A percentile compares a stretch with the other conserved stretches of the same genome.
Conservation (phyloP, 2,113 vertebrate species). For the Tupaia chinensis region DNA sequence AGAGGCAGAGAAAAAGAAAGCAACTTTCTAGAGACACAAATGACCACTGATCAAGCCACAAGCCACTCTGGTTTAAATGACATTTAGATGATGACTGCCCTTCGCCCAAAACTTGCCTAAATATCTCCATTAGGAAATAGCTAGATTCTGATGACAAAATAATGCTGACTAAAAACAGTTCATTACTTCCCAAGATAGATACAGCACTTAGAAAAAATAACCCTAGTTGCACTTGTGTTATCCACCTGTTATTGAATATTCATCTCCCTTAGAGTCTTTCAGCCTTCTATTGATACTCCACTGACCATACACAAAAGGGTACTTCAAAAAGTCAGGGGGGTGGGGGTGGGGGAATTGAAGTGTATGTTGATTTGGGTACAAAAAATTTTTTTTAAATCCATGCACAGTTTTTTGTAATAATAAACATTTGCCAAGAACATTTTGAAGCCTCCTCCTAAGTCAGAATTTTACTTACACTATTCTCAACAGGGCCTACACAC, state of each 20-base stretch:
- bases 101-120: slow-evolving; percentile 40
- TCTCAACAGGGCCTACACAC: background rate
- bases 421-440: too few species aligned
- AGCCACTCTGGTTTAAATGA: slow-evolving; percentile 3
- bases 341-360: too few species aligned
- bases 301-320: background rate
- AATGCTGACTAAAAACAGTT: background rate
- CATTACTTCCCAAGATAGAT: background rate
- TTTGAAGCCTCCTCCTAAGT: background rate
- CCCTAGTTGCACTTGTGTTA: background rate
- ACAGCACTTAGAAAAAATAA: background rate
- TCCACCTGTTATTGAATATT: background rate
- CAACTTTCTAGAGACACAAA: slow-evolving; percentile 23
- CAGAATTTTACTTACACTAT: background rate
- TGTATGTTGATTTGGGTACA: too few species aligned
- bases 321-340: too few species aligned
- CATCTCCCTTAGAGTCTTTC: background rate
- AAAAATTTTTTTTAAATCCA: too few species aligned
- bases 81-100: background rate
- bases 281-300: background rate
- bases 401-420: too few species aligned
- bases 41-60: slow-evolving; percentile 41
- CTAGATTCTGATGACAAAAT: slow-evolving; percentile 36
- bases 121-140: background rate
- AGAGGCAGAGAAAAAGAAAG: background rate